Percentiles rank a stretch among this genome's conserved stretches.
Conservation (phyloP, 2,113 vertebrate genomes). For the Psittacara wagleri region DNA sequence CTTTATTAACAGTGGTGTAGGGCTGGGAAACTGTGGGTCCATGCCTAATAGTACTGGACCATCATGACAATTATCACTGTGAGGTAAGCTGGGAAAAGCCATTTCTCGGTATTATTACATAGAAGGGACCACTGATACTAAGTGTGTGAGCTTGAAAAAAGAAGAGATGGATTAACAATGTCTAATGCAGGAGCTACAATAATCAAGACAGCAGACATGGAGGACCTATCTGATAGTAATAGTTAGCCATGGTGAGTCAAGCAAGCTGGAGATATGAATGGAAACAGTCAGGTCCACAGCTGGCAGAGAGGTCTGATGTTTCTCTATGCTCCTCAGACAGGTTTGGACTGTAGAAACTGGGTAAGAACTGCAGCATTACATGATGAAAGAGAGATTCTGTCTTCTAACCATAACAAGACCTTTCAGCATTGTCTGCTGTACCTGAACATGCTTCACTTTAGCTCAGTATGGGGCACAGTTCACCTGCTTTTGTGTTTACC, state of each 20-base stretch:
- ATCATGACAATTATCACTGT: background rate
- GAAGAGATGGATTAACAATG: background rate
- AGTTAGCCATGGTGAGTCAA: background rate
- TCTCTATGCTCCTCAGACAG: background rate
- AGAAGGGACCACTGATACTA: background rate
- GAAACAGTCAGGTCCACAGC: background rate
- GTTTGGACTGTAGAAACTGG: background rate
- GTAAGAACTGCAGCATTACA: background rate
- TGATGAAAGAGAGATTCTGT: background rate
- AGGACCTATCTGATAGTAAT: background rate
- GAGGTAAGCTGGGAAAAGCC: background rate
- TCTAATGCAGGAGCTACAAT: background rate
- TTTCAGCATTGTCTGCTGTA: background rate
- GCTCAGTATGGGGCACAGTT: rapidly evolving
- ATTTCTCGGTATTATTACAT: background rate
- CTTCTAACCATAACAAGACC: background rate
- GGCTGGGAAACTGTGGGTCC: background rate
- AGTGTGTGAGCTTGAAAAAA: background rate
- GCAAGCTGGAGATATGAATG: background rate
- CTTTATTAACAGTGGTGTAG: background rate
- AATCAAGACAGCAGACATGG: background rate
- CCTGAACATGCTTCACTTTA: background rate
- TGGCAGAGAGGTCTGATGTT: background rate
- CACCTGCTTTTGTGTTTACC: background rate
- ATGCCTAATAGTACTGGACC: background rate